These are phyloP conservation scores for Psix sp. DNA, from an alignment of 1,140 invertebrate species.

Conservation along the genomic window DNA sequence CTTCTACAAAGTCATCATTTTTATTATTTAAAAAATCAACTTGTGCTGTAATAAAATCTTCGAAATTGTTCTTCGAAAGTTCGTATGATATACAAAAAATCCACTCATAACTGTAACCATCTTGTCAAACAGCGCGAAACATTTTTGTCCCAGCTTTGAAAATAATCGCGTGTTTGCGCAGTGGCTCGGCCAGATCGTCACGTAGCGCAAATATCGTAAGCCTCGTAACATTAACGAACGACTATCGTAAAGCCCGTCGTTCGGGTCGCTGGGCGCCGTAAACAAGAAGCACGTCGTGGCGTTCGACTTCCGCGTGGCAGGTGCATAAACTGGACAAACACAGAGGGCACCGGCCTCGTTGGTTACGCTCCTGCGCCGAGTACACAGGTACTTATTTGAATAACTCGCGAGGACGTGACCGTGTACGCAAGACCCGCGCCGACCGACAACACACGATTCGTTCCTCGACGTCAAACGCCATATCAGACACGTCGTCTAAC, in stretches of 20 bases:
- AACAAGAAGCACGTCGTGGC: conserved; percentile 13
- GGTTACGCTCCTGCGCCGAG: conserved; percentile 50
- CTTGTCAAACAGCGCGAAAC: conserved; percentile 13
- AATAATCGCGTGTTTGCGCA: conserved; percentile 35
- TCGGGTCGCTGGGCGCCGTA: conserved; percentile 23
- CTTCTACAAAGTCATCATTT: too few species aligned
- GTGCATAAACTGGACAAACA: conserved; percentile 41
- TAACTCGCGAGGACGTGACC: conserved; percentile 58
- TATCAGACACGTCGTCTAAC: conserved; percentile 18
- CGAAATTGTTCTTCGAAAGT: too few species aligned
- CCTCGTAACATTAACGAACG: conserved; percentile 45
- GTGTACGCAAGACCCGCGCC: conserved; percentile 23
- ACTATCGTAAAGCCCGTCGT: conserved; percentile 40
- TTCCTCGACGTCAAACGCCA: conserved; percentile 34
- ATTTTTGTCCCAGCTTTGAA: conserved; percentile 25
- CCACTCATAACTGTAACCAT: conserved; percentile 31
- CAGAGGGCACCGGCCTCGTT: conserved; percentile 16
- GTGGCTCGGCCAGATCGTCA: conserved; percentile 31
- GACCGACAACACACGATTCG: conserved; percentile 37
- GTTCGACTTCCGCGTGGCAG: conserved; percentile 41
- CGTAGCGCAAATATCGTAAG: conserved; percentile 58
- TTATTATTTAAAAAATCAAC: too few species aligned
- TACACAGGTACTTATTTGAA: conserved; percentile 57
- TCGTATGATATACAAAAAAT: too few species aligned
- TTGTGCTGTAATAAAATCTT: too few species aligned